A percentile compares a stretch with the other conserved stretches of the same genome.
These are phyloP conservation scores for Neostethus bicornis DNA, from an alignment of 2,797 vertebrate genomes.

Conservation along the genomic window DNA sequence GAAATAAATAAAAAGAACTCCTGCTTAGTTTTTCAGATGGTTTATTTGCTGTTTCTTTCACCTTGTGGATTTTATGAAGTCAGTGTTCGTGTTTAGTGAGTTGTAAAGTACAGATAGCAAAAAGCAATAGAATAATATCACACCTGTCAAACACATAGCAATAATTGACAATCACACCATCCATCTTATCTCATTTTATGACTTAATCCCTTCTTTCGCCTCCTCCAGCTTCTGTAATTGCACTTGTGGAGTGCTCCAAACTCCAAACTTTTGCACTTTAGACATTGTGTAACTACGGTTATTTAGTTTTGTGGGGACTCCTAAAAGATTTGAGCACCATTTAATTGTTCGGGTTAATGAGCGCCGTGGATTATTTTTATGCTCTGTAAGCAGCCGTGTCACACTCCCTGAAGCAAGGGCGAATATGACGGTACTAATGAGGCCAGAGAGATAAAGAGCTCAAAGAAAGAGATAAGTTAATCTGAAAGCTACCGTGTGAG, in stretches of 20 bases:
- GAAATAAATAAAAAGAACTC: background rate
- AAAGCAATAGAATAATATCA: constrained; percentile 67
- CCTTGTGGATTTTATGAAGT: constrained; percentile 55
- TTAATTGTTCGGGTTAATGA: constrained; percentile 52
- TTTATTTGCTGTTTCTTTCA: constrained; percentile 14
- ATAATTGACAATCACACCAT: constrained; percentile 69
- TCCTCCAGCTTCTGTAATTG: constrained; percentile 43
- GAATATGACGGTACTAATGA: constrained; percentile 59
- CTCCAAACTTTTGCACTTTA: constrained; percentile 59
- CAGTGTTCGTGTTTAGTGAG: constrained; percentile 56
- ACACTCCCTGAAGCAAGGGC: constrained; percentile 32
- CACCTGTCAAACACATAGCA: constrained; percentile 66
- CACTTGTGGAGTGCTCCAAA: constrained; percentile 19
- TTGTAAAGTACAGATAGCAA: constrained; percentile 66
- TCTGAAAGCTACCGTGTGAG: constrained; percentile 75
- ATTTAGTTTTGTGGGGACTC: constrained; percentile 33
- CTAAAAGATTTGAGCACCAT: constrained; percentile 51
- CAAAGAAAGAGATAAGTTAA: constrained; percentile 72
- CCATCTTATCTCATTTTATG: constrained; percentile 66
- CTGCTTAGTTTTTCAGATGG: background rate
- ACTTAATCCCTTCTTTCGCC: constrained; percentile 36
- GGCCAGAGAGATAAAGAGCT: constrained; percentile 65
- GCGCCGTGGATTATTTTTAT: constrained; percentile 31
- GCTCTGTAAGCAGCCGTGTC: constrained; percentile 21
- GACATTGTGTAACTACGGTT: constrained; percentile 50